Evolutionary conservation across 2,113 vertebrate species (phyloP).

Genomic region (Rhinolophus ferrumequinum): DNA sequence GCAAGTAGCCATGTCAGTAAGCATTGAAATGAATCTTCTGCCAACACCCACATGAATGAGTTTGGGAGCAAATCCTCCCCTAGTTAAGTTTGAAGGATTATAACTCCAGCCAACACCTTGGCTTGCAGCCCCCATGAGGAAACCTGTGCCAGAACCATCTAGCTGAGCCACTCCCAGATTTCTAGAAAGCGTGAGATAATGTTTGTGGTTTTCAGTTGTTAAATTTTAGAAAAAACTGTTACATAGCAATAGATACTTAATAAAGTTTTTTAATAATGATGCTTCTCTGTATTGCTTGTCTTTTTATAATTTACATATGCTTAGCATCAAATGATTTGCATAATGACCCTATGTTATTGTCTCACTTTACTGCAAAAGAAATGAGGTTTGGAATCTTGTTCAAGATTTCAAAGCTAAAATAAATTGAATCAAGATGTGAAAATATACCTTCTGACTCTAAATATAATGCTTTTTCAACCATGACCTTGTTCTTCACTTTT

Average conservation of each 20-base stretch:
- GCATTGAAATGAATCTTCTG: background rate
- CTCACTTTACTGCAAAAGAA: background rate
- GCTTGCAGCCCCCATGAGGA: background rate
- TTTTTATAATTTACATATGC: background rate
- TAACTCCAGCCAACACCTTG: background rate
- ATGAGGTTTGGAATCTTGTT: background rate
- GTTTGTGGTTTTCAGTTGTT: background rate
- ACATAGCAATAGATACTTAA: background rate
- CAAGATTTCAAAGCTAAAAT: constrained; percentile 42
- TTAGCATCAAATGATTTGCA: background rate
- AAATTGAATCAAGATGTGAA: background rate
- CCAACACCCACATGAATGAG: background rate
- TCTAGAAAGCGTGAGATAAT: background rate
- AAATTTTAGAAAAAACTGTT: constrained; percentile 43
- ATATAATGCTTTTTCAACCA: background rate
- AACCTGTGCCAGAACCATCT: background rate
- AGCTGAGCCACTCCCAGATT: background rate
- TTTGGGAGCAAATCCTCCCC: background rate
- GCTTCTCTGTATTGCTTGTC: background rate
- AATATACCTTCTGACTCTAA: constrained; percentile 52
- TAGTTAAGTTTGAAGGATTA: background rate
- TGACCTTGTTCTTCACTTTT: background rate
- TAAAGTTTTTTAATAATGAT: background rate
- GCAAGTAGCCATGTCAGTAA: background rate
- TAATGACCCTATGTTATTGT: background rate